These are phyloP conservation scores for Leuciscus idus DNA, from an alignment of 2,113 vertebrate species.

Conservation along the genomic window DNA sequence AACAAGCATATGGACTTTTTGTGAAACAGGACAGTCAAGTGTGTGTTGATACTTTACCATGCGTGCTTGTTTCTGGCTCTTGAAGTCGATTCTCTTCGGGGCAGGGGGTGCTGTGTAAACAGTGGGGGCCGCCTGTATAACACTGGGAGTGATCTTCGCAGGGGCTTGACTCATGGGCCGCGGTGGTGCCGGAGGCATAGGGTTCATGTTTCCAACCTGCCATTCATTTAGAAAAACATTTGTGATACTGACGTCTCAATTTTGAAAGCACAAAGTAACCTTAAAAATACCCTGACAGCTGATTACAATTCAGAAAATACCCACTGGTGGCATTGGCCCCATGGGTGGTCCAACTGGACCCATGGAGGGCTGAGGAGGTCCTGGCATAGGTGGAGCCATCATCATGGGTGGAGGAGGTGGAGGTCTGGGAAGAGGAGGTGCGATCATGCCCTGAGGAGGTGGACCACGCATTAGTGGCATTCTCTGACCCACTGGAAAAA, in stretches of 20 bases:
- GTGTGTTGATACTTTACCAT: conserved; percentile 67
- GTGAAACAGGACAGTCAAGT: not conserved
- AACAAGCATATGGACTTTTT: too few relatives aligned
- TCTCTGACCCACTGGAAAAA: conserved; percentile 71
- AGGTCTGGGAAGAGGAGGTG: conserved; percentile 83
- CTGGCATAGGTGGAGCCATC: conserved; percentile 81
- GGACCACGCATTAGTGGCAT: conserved; percentile 77
- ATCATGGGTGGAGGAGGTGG: conserved; percentile 87
- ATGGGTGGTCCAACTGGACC: conserved; percentile 72
- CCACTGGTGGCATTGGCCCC: conserved; percentile 72
- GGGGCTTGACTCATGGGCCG: conserved; percentile 64
- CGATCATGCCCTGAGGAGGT: conserved; percentile 77
- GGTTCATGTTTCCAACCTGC: conserved; percentile 73
- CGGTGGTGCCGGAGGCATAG: conserved; percentile 63
- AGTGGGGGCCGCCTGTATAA: conserved; percentile 83
- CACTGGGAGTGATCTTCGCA: conserved; percentile 73
- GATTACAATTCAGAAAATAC: conserved; percentile 22
- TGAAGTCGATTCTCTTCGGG: conserved; percentile 69
- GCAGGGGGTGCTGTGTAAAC: conserved; percentile 80
- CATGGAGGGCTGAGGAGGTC: conserved; percentile 73
- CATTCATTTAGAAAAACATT: not conserved
- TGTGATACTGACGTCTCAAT: not conserved
- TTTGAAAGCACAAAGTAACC: not conserved
- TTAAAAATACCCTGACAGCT: not conserved
- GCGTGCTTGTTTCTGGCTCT: conserved; percentile 75